phyloP scores from a whole-genome alignment of 2,888 invertebrate species.

The Cheilosia scutellata region DNA sequence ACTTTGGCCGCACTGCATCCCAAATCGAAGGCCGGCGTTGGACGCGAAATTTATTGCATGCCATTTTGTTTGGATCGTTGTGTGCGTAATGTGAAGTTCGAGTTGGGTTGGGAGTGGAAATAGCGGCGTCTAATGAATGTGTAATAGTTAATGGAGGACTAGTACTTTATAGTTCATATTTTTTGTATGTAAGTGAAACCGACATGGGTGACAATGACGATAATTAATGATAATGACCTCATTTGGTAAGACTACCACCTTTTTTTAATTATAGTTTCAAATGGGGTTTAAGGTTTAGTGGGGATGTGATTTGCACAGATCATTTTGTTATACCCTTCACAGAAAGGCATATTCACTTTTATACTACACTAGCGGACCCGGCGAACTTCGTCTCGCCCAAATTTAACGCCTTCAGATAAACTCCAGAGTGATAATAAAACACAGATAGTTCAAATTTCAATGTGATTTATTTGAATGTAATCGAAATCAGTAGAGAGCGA shows the following conservation, averaged over 20 bases:
- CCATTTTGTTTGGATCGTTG: constrained; percentile 38
- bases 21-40: constrained; percentile 56
- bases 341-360: no score
- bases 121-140: constrained; percentile 56
- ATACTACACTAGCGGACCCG: no score
- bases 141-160: constrained; percentile 45
- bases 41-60: constrained; percentile 63
- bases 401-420: no score
- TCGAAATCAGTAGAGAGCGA: no score
- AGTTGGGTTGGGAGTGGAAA: not conserved
- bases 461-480: no score
- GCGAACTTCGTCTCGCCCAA: no score
- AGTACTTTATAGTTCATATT: constrained; percentile 36
- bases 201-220: constrained; percentile 27
- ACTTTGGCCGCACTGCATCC: constrained; percentile 60
- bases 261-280: not conserved
- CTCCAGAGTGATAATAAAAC: no score
- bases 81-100: constrained; percentile 20
- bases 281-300: no score
- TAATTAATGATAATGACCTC: constrained; percentile 30
- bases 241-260: not conserved
- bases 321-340: no score
- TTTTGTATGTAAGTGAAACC: constrained; percentile 22
- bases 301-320: no score
- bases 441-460: no score